phyloP scores from a whole-genome alignment of 2,888 invertebrate genomes.

The Polylopha cassiicola region DNA sequence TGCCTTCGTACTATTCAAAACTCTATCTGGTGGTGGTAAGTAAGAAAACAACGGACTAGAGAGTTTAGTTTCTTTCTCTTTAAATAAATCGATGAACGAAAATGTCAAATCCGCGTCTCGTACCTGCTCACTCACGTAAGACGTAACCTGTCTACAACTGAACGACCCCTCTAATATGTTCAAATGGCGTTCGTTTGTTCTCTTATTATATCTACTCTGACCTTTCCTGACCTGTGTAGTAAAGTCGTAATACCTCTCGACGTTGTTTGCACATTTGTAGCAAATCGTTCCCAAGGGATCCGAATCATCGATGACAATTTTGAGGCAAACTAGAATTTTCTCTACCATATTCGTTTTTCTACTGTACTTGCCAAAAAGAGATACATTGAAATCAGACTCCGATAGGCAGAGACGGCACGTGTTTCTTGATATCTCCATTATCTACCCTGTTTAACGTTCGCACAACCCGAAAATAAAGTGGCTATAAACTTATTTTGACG shows the following conservation, averaged over 20 bases:
- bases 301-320: slow-evolving; percentile 53
- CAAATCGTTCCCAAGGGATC: slow-evolving; percentile 57
- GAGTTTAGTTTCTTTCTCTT: slow-evolving; percentile 41
- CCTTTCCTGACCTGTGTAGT: slow-evolving; percentile 49
- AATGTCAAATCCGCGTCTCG: slow-evolving; percentile 59
- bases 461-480: too few relatives aligned
- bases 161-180: slow-evolving; percentile 32
- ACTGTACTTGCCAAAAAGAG: slow-evolving; percentile 53
- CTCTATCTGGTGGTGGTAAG: slow-evolving; percentile 49
- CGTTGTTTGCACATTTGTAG: slow-evolving; percentile 56
- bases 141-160: slow-evolving; percentile 45
- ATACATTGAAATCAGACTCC: slow-evolving; percentile 59
- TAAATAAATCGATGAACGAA: slow-evolving; percentile 53
- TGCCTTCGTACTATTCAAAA: slow-evolving; percentile 36
- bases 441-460: too few relatives aligned
- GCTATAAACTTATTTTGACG: too few relatives aligned
- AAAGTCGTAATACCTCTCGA: slow-evolving; percentile 61
- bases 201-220: slow-evolving; percentile 38
- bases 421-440: slow-evolving; percentile 54
- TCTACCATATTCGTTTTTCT: slow-evolving; percentile 50
- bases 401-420: slow-evolving; percentile 59
- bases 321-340: slow-evolving; percentile 58
- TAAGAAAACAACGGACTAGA: slow-evolving; percentile 65
- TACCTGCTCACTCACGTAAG: slow-evolving; percentile 55
- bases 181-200: slow-evolving; percentile 31